Conservation (phyloP, 2,113 vertebrate genomes). For the Cephalopterus ornatus region DNA sequence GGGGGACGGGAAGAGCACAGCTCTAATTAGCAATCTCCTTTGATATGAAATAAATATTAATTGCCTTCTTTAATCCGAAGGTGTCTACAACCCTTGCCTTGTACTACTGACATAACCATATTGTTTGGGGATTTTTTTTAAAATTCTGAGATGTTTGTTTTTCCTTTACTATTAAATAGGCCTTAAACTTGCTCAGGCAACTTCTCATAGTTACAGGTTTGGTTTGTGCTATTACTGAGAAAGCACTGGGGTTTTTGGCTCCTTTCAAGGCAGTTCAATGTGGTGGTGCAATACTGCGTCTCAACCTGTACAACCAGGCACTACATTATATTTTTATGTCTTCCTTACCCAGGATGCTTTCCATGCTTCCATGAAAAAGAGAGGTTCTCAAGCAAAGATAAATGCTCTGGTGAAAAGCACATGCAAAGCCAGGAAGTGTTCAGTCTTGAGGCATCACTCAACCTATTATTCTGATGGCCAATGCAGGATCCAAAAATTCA, state of each 20-base stretch:
- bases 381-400: neutral
- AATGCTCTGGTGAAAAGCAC: neutral
- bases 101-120: neutral
- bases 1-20: conserved; percentile 35
- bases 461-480: neutral
- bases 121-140: neutral
- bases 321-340: neutral
- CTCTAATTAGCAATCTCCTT: conserved; percentile 54
- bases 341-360: neutral
- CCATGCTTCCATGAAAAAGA: neutral
- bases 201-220: neutral
- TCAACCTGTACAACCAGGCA: neutral
- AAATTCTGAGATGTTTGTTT: neutral
- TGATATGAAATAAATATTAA: conserved; percentile 64
- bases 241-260: neutral
- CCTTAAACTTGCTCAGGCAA: neutral
- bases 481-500: neutral
- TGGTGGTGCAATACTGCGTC: neutral
- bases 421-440: neutral
- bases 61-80: conserved; percentile 53
- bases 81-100: conserved; percentile 13
- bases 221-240: neutral
- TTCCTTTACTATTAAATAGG: neutral
- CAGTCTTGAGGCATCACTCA: neutral
- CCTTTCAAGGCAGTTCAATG: neutral